Conservation (phyloP, 2,797 vertebrate genomes). For the Echiichthys vipera region DNA sequence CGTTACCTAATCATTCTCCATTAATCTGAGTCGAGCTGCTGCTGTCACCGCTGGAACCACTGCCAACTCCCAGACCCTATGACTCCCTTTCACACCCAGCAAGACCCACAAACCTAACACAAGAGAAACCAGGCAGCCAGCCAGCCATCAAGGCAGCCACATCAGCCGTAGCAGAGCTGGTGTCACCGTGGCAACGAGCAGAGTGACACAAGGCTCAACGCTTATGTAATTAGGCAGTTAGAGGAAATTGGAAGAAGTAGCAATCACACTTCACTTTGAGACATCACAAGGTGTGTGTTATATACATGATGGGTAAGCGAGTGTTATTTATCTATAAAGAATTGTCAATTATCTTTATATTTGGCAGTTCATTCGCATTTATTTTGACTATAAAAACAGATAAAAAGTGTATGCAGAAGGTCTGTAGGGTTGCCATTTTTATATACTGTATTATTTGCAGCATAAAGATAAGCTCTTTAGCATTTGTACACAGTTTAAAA, state of each 20-base stretch:
- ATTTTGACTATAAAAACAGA: neutral
- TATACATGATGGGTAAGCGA: neutral
- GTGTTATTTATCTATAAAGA: neutral
- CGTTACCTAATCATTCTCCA: slow-evolving; percentile 79
- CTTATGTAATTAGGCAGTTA: slow-evolving; percentile 64
- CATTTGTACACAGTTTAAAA: neutral
- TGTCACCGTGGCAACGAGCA: slow-evolving; percentile 74
- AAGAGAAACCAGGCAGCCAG: slow-evolving; percentile 30
- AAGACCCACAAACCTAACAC: slow-evolving; percentile 27
- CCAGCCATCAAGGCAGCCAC: slow-evolving; percentile 27
- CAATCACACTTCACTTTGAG: slow-evolving; percentile 37
- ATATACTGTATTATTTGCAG: too few species aligned
- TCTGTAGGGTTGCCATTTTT: too few species aligned
- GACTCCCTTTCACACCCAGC: slow-evolving; percentile 39
- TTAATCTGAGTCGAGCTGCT: slow-evolving; percentile 73
- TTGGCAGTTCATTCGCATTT: neutral
- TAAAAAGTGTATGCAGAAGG: neutral
- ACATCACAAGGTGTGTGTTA: slow-evolving; percentile 11
- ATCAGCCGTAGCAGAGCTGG: slow-evolving; percentile 29
- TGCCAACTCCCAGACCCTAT: slow-evolving; percentile 11
- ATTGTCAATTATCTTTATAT: neutral
- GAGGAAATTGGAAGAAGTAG: slow-evolving; percentile 49
- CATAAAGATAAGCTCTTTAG: neutral
- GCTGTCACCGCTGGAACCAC: slow-evolving; percentile 49
- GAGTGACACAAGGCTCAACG: slow-evolving; percentile 47